Base-by-base conservation (phyloP, 2,797 vertebrate genomes). In the Manis crassicaudata region DNA sequence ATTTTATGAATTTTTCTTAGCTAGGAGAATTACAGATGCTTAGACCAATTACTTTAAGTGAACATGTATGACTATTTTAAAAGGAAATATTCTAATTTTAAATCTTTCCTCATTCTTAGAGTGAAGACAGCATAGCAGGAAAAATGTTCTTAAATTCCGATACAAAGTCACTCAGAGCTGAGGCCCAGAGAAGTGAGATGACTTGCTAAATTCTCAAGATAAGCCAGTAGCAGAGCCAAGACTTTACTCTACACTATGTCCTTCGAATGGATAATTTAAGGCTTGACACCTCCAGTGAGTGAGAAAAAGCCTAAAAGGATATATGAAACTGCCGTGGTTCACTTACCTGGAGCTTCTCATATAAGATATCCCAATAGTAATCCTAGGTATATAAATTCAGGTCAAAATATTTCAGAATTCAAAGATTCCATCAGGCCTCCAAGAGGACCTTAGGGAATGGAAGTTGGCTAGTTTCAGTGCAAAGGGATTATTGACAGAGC, bases 281-380 rank as follows among this genome's bases (percentile, higher is more conserved):
- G 29, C 20, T 79, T 43, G 1, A 29, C 18, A 40, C 11, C n/a
- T 80, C 52, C n/a, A 13, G 43, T 46, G 27, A 91, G 75, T 40
- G 52, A 95, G 68, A 43, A 90, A 72, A 87, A 54, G 4, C 56
- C 50, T 70, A 37, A 60, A 16, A 93, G 90, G 2, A 73, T n/a
- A 50, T 7, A 43, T 58, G 17, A 88, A 72, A 35, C 5, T 76
- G 1, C 13, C 12, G 2, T 27, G 14, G 27, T 60, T 56, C 87
- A 93, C 92, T 97, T 89, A 97, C 96, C 96, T 60, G 60, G 4
- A 27, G 27, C 70, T 94, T 92, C 35, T 37, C 62, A 18, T 84
- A 72, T 63, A 65, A 77, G 50, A 43, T 35, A 76, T 25, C 40
- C 40, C 50, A 52, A 21, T n/a, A 85, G 52, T n/a, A 63, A 73